phyloP scores from a whole-genome alignment of 2,797 vertebrate genomes.

The Tokudaia tokunoshimensis region DNA sequence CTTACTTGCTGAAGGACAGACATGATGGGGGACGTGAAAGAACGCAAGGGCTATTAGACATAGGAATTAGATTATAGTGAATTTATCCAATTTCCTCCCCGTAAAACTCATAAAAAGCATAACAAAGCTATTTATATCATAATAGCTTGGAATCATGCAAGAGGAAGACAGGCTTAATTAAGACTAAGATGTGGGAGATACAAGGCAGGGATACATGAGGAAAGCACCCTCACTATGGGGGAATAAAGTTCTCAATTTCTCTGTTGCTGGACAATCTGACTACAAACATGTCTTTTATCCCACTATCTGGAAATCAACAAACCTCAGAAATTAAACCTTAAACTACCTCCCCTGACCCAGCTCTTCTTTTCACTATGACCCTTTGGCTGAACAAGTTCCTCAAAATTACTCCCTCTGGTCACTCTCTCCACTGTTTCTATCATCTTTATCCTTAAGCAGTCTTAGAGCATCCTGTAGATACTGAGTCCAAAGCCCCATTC shows the following conservation, averaged over 20 bases:
- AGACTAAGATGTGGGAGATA: slow-evolving; percentile 63
- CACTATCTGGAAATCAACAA: background rate
- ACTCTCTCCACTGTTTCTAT: background rate
- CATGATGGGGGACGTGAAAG: background rate
- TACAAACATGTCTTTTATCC: slow-evolving; percentile 37
- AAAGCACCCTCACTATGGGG: background rate
- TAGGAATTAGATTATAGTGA: slow-evolving; percentile 47
- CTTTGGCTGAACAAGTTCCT: background rate
- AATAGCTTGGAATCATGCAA: slow-evolving; percentile 41
- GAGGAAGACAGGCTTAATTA: slow-evolving; percentile 64
- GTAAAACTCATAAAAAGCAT: slow-evolving; percentile 51
- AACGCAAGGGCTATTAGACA: background rate
- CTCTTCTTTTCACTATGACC: background rate
- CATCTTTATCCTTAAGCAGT: fast-evolving
- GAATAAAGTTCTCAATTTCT: slow-evolving; percentile 36
- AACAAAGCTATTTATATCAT: slow-evolving; percentile 62
- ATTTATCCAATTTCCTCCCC: slow-evolving; percentile 57
- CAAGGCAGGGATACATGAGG: slow-evolving; percentile 9
- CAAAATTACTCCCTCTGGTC: background rate
- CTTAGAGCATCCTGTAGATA: background rate
- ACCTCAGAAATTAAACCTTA: background rate
- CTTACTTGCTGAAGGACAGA: background rate
- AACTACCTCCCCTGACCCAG: background rate
- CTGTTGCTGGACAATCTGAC: background rate
- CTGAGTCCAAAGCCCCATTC: background rate